Conservation (phyloP, 2,113 vertebrate genomes). For the Forbesichthys papilliferus region DNA sequence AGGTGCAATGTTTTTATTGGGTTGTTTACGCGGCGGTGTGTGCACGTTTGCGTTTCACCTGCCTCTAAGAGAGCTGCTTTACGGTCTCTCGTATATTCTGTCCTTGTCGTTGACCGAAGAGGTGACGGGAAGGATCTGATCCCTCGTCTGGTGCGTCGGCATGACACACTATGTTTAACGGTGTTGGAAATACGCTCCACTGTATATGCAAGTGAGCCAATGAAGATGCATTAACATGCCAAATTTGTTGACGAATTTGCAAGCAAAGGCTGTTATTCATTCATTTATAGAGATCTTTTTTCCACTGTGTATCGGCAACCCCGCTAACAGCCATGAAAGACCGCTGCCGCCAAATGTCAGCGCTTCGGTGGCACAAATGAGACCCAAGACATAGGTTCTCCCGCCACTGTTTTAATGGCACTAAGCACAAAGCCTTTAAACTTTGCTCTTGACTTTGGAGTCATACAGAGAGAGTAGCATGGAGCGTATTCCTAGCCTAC, state of each 20-base stretch:
- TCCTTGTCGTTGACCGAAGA: conserved; percentile 43
- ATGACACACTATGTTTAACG: too few species aligned
- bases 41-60: conserved; percentile 4
- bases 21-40: neutral
- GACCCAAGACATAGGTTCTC: conserved; percentile 49
- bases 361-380: conserved; percentile 38
- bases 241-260: neutral
- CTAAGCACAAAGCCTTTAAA: conserved; percentile 65
- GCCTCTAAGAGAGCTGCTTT: conserved; percentile 30
- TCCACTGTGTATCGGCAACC: neutral
- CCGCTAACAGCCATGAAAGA: neutral
- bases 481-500: conserved; percentile 17
- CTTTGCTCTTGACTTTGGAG: conserved; percentile 65
- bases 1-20: neutral
- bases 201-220: neutral
- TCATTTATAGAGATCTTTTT: neutral
- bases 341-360: conserved; percentile 56
- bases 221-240: neutral
- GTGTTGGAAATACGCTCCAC: neutral
- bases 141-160: too few species aligned
- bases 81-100: conserved; percentile 43
- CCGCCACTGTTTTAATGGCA: conserved; percentile 59
- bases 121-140: neutral
- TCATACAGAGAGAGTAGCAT: conserved; percentile 52
- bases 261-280: conserved; percentile 2